Evolutionary conservation across 2,113 vertebrate genomes (phyloP), one percentile per base, ranked within the genome.

Genomic region (Pipa parva): DNA sequence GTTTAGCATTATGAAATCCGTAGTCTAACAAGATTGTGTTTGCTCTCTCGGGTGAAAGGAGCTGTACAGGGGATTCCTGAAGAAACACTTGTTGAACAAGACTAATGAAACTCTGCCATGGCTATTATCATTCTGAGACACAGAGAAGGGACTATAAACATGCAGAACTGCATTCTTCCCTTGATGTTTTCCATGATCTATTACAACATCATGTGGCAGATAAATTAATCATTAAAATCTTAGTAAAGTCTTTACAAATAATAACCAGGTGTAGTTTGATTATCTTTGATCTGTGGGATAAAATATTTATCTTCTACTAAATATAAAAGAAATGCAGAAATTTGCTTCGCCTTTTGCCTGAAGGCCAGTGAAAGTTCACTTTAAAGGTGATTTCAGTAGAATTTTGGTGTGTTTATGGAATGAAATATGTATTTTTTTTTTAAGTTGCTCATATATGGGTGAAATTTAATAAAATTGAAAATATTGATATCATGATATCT

Each of bases 201-300:
- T 91, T 87, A 89, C 87, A 83, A 83, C 78, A 72, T 84, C 88
- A 87, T 79, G 66, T 79, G 81, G 78, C 83, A 87, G 83, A 88
- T 87, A 90, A 90, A 90, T 90, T 88, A 88, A 90, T 90, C 89
- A 88, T 88, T 88, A 89, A 90, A 85, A 90, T 84, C 89, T 82
- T 88, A 88, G 85, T 86, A 89, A 87, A 88, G 84, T 80, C 85
- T 84, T 88, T 87, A 88, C 86, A 90, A 90, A 90, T 87, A 90
- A 87, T 88, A 88, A 87, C 86, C 89, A 90, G 88, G 86, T 90
- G 88, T 87, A 81, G 71, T 67, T 82, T 77, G 79, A 84, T 85
- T 90, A 84, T 77, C 79, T 86, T 85, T 87, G 75, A 86, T 86
- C 82, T 84, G 74, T 52, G 73, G 77, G 58, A 52, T 61, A 69